Conservation (phyloP, 2,797 vertebrate species). For the Delichon dasypus region DNA sequence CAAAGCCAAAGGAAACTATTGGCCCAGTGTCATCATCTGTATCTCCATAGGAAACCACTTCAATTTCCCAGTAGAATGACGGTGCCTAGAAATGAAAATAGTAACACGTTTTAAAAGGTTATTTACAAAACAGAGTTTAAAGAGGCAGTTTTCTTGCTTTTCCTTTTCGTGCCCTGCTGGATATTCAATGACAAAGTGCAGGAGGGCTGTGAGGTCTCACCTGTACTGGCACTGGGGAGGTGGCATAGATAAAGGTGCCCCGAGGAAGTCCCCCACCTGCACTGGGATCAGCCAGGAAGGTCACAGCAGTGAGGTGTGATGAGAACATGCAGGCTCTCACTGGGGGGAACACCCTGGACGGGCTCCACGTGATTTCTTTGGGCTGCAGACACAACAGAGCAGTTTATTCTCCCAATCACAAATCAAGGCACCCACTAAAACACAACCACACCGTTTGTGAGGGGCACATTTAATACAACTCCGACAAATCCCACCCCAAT, state of each 20-base stretch:
- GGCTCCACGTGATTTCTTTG: slow-evolving; percentile 96
- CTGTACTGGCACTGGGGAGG: slow-evolving; percentile 93
- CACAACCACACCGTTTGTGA: rapidly evolving
- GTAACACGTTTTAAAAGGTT: neutral
- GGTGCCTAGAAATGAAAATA: slow-evolving; percentile 82
- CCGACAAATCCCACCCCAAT: neutral
- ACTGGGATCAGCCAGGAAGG: slow-evolving; percentile 95
- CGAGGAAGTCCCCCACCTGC: slow-evolving; percentile 94
- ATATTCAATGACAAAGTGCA: neutral
- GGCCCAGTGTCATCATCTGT: slow-evolving; percentile 97
- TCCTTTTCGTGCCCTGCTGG: neutral
- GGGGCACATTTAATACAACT: neutral
- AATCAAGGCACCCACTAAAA: neutral
- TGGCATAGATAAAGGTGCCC: slow-evolving; percentile 97
- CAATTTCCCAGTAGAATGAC: slow-evolving; percentile 99
- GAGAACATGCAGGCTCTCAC: slow-evolving; percentile 99
- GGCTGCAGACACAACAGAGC: slow-evolving; percentile 77
- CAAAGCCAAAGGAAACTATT: slow-evolving; percentile 97
- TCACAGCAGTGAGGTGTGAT: slow-evolving; percentile 92
- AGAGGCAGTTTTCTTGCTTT: neutral
- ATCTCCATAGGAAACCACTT: slow-evolving; percentile 97
- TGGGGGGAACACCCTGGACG: slow-evolving; percentile 92
- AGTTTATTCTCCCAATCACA: neutral
- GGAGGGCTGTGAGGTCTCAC: slow-evolving; percentile 63
- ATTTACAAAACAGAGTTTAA: neutral